Percentiles rank a stretch among this genome's conserved stretches.
phyloP scores from a whole-genome alignment of 2,113 vertebrate species.

The Ivindomyrus marchei region DNA sequence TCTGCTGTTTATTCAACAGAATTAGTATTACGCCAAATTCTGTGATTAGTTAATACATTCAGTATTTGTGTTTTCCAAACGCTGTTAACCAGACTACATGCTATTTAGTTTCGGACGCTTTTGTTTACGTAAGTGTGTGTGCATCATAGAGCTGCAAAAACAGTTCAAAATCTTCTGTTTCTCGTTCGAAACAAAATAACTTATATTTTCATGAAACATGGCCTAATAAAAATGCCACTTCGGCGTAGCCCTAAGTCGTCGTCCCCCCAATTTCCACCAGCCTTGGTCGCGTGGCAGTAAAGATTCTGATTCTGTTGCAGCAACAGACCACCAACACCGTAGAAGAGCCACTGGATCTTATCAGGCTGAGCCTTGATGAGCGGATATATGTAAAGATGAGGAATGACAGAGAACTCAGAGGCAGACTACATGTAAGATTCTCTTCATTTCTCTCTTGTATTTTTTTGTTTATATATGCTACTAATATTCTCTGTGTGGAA shows the following conservation, averaged over 20 bases:
- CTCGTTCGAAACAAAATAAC: background rate
- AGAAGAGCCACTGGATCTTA: constrained; percentile 91
- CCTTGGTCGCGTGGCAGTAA: background rate
- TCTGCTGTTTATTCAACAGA: background rate
- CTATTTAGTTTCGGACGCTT: background rate
- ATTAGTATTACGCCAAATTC: background rate
- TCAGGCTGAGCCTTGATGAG: constrained; percentile 91
- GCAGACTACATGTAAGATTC: constrained; percentile 80
- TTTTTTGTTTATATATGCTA: background rate
- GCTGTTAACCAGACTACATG: background rate
- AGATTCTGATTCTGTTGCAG: constrained; percentile 42
- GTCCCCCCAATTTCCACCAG: background rate
- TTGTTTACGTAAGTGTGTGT: background rate
- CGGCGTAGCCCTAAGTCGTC: background rate
- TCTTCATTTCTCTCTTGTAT: background rate
- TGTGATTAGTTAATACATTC: background rate
- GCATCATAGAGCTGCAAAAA: background rate
- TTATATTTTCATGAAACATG: background rate
- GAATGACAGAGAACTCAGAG: constrained; percentile 90
- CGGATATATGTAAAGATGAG: constrained; percentile 98
- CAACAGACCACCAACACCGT: constrained; percentile 91
- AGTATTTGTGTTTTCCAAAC: background rate
- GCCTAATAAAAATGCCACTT: background rate
- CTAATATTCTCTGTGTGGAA: background rate
- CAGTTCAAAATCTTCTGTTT: background rate